These are phyloP conservation scores for Sipha flava DNA, from an alignment of 1,140 invertebrate genomes.

Conservation along the genomic window DNA sequence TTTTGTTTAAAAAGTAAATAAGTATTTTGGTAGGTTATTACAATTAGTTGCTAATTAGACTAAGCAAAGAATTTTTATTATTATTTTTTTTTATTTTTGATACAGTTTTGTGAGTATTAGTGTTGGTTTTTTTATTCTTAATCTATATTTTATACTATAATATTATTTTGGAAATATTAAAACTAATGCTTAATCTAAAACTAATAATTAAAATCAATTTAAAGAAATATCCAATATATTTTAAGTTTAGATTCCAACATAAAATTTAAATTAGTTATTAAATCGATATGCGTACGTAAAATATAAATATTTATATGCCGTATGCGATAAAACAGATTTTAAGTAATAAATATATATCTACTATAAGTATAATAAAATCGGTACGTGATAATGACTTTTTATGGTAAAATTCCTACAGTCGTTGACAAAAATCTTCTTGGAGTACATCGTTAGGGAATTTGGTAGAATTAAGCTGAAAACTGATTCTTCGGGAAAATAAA, in stretches of 20 bases:
- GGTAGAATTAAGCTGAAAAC: neutral
- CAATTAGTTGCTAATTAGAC: too few species aligned
- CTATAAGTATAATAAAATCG: conserved; percentile 17
- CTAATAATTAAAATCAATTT: too few species aligned
- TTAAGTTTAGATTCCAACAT: neutral
- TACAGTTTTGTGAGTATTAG: too few species aligned
- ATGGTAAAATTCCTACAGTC: neutral
- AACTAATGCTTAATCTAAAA: too few species aligned
- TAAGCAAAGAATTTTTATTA: too few species aligned
- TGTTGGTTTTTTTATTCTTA: too few species aligned
- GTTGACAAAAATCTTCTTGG: neutral
- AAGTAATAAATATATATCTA: neutral
- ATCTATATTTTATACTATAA: too few species aligned
- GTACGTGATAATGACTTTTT: neutral
- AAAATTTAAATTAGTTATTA: neutral
- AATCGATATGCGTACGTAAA: neutral
- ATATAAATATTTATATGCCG: neutral
- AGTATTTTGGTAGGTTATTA: too few species aligned
- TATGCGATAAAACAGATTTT: neutral
- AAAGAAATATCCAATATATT: too few species aligned
- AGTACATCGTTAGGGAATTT: neutral
- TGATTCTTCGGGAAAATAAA: neutral
- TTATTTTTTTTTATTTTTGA: too few species aligned
- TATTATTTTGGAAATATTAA: too few species aligned
- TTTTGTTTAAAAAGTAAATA: too few species aligned